Evolutionary conservation across 2,113 vertebrate genomes (phyloP).

Genomic region (Neomonachus schauinslandi): DNA sequence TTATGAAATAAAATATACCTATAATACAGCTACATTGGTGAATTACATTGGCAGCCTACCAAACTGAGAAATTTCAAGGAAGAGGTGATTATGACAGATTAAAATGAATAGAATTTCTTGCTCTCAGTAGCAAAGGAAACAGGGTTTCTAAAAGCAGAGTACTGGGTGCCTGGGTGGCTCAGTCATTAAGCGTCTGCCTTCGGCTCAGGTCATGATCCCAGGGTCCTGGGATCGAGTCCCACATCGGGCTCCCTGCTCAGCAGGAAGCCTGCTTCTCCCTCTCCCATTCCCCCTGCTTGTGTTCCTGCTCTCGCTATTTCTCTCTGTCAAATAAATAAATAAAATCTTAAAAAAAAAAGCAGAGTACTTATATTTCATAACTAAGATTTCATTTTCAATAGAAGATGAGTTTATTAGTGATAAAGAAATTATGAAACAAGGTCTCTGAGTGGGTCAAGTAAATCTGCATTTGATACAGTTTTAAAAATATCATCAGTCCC

Average conservation of each 20-base stretch:
- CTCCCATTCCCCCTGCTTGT: too few species aligned
- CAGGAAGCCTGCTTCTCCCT: too few species aligned
- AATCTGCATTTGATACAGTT: background rate
- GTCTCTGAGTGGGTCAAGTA: background rate
- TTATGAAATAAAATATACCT: background rate
- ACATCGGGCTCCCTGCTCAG: too few species aligned
- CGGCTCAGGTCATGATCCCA: too few species aligned
- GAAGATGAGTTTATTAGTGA: slow-evolving; percentile 8
- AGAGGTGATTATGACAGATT: slow-evolving; percentile 45
- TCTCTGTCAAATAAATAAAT: too few species aligned
- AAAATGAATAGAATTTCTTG: slow-evolving; percentile 22
- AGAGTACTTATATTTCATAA: slow-evolving; percentile 26
- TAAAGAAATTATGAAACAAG: slow-evolving; percentile 32
- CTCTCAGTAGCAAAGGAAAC: slow-evolving; percentile 23
- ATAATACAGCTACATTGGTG: background rate
- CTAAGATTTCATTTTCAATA: background rate
- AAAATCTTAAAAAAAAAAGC: background rate
- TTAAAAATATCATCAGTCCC: background rate
- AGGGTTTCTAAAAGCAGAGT: background rate
- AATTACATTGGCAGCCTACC: slow-evolving; percentile 35
- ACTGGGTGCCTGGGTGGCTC: background rate
- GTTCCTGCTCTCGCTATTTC: too few species aligned
- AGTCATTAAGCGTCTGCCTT: too few species aligned
- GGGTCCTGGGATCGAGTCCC: too few species aligned
- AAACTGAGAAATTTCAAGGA: slow-evolving; percentile 52